Evolutionary conservation across 2,797 vertebrate genomes (phyloP), one percentile per base, ranked within the genome.

Genomic region (Varecia variegata): DNA sequence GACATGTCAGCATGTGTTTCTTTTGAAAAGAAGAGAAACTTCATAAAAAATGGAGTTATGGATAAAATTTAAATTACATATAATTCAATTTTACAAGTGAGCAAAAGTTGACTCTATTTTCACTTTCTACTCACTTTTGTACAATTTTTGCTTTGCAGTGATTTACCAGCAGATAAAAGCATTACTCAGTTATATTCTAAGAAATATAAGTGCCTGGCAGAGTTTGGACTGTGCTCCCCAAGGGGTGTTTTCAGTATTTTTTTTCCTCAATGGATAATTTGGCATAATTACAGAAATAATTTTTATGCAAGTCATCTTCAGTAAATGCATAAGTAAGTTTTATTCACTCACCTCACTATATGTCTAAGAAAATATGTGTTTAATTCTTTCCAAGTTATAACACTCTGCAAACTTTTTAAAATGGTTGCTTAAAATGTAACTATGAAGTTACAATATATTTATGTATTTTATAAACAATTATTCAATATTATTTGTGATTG

Each of bases 231-330:
- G 5, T 17, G 5, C 5, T 84, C 54, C 18, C 70, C 30, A 56
- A 60, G 18, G 50, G 74, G 3, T 71, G 38, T 83, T 95, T 93
- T 93, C 70, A 62, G 7, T 43, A 54, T 67, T 70, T 79, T 76
- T 74, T 52, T 5, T 20, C 50, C 67, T 90, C 38, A 47, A 45
- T n/a, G 40, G 35, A 74, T 54, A 95, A 43, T 70, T 68, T 95
- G 84, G 20, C 58, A 80, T 43, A 73, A 90, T 87, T n/a, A 89
- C 38, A 76, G 23, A 32, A 93, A 68, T 81, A 1, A 1, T 80
- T 97, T 91, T 73, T 76, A 90, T 56, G 35, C 76, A 95, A 79
- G 47, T 52, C 32, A 25, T 58, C 40, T 81, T 90, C 73, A 14
- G 38, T 91, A 91, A 95, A 38, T 83, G 27, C 7, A n/a, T 68